phyloP scores from a whole-genome alignment of 2,113 vertebrate genomes.

The Epinephelus fuscoguttatus region DNA sequence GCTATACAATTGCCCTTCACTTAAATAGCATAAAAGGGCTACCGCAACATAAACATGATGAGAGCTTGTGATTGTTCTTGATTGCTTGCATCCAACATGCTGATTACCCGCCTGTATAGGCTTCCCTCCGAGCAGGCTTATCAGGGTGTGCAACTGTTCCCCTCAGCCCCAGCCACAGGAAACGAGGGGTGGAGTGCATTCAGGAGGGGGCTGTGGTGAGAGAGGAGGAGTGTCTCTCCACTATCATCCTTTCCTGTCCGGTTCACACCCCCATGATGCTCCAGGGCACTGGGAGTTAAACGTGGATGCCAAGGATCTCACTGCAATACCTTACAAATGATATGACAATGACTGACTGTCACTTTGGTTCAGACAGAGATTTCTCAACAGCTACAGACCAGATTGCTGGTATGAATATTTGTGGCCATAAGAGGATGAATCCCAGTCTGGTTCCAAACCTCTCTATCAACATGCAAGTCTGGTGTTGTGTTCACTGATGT shows the following conservation, averaged over 20 bases:
- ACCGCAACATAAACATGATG: conserved; percentile 68
- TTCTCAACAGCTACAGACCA: neutral
- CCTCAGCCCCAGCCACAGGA: conserved; percentile 70
- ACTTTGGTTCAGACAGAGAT: neutral
- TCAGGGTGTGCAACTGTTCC: conserved; percentile 77
- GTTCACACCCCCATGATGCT: neutral
- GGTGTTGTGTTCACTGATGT: neutral
- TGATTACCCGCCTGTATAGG: conserved; percentile 71
- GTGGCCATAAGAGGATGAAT: neutral
- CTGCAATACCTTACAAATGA: neutral
- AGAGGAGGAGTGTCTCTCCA: conserved; percentile 18
- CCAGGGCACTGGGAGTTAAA: neutral
- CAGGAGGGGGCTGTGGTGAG: conserved; percentile 30
- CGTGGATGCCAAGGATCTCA: neutral
- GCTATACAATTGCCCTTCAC: conserved; percentile 13
- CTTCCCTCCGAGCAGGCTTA: conserved; percentile 75
- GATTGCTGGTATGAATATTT: neutral
- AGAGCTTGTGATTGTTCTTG: conserved; percentile 77
- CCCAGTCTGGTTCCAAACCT: neutral
- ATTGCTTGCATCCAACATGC: conserved; percentile 71
- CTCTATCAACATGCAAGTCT: neutral
- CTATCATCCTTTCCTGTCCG: conserved; percentile 33
- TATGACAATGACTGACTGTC: neutral
- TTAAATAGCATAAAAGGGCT: conserved; percentile 41
- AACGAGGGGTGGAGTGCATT: conserved; percentile 61